Evolutionary conservation across 2,113 vertebrate species (phyloP).

Genomic region (Daphoenositta chrysoptera): DNA sequence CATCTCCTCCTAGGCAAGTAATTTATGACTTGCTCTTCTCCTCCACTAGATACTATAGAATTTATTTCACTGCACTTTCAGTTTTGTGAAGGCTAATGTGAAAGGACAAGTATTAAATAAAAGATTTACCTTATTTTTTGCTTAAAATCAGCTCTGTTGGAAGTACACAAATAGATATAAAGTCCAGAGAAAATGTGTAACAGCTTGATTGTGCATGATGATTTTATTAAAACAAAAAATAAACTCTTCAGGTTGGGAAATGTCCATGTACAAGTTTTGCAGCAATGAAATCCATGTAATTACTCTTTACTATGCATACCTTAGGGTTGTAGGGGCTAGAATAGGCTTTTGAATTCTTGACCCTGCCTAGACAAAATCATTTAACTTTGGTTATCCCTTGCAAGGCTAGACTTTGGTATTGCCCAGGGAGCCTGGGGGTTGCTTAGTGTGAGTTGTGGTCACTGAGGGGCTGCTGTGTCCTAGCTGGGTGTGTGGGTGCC

Average conservation of each 20-base stretch:
- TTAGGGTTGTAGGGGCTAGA: neutral
- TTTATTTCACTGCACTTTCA: neutral
- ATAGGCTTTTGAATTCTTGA: neutral
- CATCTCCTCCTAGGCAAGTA: neutral
- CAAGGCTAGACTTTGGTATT: neutral
- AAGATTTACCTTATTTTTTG: neutral
- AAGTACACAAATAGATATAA: neutral
- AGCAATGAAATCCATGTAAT: neutral
- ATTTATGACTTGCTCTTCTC: constrained; percentile 1
- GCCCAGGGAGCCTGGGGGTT: neutral
- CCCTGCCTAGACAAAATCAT: neutral
- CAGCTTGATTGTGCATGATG: neutral
- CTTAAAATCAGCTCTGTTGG: neutral
- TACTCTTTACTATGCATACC: neutral
- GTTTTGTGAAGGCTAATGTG: neutral
- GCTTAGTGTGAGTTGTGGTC: neutral
- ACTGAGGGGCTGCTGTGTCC: neutral
- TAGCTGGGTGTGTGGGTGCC: neutral
- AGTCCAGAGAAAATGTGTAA: neutral
- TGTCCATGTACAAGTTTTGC: neutral
- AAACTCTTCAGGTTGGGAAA: neutral
- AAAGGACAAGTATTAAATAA: constrained; percentile 6
- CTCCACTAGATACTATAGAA: neutral
- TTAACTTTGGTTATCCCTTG: neutral
- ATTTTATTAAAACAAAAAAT: neutral